Evolutionary conservation across 1,140 invertebrate species (phyloP).

Genomic region (Venustaconcha ellipsiformis): DNA sequence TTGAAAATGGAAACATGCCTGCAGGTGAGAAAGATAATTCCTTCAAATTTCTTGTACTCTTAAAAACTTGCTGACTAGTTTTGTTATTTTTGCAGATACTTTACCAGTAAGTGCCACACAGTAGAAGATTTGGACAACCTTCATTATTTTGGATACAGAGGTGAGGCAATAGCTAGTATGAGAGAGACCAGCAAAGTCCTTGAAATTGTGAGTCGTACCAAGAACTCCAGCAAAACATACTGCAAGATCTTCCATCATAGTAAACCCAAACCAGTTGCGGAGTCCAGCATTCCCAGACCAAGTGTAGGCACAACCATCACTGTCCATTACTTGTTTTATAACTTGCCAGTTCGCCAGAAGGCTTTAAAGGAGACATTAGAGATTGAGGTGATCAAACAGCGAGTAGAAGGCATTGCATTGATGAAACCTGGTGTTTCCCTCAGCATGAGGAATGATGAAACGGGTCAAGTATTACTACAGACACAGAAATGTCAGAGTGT

Average conservation of each 20-base stretch:
- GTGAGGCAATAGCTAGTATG: conserved; percentile 77
- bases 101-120: conserved; percentile 75
- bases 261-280: conserved; percentile 51
- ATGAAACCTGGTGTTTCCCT: conserved; percentile 74
- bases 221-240: conserved; percentile 68
- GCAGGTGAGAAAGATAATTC: too few relatives aligned
- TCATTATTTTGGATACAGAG: conserved; percentile 75
- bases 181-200: conserved; percentile 72
- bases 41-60: too few relatives aligned
- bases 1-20: too few relatives aligned
- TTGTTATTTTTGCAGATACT: conserved; percentile 68
- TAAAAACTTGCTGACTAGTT: too few relatives aligned
- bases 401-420: conserved; percentile 74
- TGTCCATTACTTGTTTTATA: conserved; percentile 75
- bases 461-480: conserved; percentile 72
- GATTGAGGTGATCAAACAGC: conserved; percentile 72
- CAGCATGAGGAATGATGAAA: conserved; percentile 75
- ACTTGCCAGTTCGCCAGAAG: conserved; percentile 75
- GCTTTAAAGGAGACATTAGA: conserved; percentile 71
- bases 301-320: conserved; percentile 77
- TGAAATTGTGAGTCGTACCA: conserved; percentile 72
- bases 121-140: conserved; percentile 71
- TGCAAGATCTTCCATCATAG: conserved; percentile 70
- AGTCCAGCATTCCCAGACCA: conserved; percentile 67
- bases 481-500: conserved; percentile 72